Percentiles rank a stretch among this genome's conserved stretches.
Evolutionary conservation across 2,797 vertebrate genomes (phyloP).

Genomic region (Siniperca obscura): DNA sequence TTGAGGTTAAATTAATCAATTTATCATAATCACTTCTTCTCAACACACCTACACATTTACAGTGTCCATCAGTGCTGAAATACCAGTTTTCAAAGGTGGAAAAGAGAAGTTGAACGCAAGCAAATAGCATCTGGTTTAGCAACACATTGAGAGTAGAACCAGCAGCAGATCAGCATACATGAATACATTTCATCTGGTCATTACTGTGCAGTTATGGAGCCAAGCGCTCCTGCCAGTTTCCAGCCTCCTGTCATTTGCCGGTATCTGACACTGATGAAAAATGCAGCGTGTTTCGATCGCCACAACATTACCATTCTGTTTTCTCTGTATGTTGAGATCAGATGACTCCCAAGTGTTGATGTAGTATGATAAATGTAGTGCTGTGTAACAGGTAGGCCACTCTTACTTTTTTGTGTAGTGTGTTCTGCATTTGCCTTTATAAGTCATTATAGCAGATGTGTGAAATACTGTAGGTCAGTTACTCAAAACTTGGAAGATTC

Average conservation of each 20-base stretch:
- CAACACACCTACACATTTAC: not conserved
- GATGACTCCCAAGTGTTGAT: slow-evolving; percentile 70
- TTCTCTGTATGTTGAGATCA: slow-evolving; percentile 73
- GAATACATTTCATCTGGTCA: slow-evolving; percentile 74
- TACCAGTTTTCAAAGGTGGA: slow-evolving; percentile 26
- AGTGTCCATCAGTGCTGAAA: slow-evolving; percentile 7
- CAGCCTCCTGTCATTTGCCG: slow-evolving; percentile 75
- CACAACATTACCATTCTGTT: slow-evolving; percentile 73
- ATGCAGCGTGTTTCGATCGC: slow-evolving; percentile 69
- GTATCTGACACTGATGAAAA: slow-evolving; percentile 78
- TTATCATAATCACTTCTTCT: slow-evolving; percentile 5
- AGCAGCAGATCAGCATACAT: slow-evolving; percentile 71
- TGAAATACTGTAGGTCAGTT: not conserved
- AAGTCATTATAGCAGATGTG: slow-evolving; percentile 18
- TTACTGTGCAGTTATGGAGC: slow-evolving; percentile 67
- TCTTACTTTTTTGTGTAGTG: slow-evolving; percentile 1
- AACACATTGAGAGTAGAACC: slow-evolving; percentile 63
- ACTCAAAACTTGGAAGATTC: slow-evolving; percentile 7
- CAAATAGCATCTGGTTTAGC: slow-evolving; percentile 65
- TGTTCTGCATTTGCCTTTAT: slow-evolving; percentile 20
- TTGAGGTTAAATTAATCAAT: slow-evolving; percentile 23
- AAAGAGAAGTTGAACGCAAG: slow-evolving; percentile 32
- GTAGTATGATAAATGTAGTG: slow-evolving; percentile 73
- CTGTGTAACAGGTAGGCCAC: slow-evolving; percentile 28
- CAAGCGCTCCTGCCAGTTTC: slow-evolving; percentile 75